These are phyloP conservation scores for Cassiopea andromeda DNA, from an alignment of 30 jellyfish, hydroid and myxozoan species.

Conservation along the genomic window DNA sequence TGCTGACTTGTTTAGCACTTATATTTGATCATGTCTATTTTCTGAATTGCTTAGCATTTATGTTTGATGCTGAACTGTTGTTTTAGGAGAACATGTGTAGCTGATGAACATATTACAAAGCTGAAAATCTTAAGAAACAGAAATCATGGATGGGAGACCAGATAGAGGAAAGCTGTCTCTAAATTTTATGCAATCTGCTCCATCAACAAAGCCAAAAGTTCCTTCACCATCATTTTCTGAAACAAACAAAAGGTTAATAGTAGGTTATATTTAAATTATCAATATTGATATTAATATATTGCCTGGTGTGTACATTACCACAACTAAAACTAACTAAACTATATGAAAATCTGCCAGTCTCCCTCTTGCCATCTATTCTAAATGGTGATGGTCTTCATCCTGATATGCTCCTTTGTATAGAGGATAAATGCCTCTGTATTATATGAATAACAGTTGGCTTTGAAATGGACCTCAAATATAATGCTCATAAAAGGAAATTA, in stretches of 20 bases:
- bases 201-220: slow-evolving; percentile 49
- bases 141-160: slow-evolving; percentile 43
- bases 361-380: too few relatives aligned
- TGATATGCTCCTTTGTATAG: too few relatives aligned
- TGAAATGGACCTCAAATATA: too few relatives aligned
- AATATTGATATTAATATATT: too few relatives aligned
- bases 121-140: not conserved
- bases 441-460: too few relatives aligned
- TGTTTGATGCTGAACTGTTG: not conserved
- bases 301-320: not conserved
- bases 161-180: slow-evolving; percentile 46
- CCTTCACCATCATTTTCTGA: slow-evolving; percentile 75
- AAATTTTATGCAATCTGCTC: slow-evolving; percentile 43
- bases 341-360: too few relatives aligned
- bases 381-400: too few relatives aligned
- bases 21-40: not conserved
- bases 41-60: not conserved
- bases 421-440: too few relatives aligned
- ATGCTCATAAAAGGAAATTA: too few relatives aligned
- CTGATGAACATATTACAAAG: not conserved
- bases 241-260: slow-evolving; percentile 35
- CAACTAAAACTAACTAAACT: too few relatives aligned
- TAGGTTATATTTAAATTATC: not conserved
- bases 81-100: not conserved
- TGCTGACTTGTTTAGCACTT: not conserved